Evolutionary conservation across 2,797 vertebrate species (phyloP), one percentile per base, ranked within the genome.

Genomic region (Serranus cabrilla): DNA sequence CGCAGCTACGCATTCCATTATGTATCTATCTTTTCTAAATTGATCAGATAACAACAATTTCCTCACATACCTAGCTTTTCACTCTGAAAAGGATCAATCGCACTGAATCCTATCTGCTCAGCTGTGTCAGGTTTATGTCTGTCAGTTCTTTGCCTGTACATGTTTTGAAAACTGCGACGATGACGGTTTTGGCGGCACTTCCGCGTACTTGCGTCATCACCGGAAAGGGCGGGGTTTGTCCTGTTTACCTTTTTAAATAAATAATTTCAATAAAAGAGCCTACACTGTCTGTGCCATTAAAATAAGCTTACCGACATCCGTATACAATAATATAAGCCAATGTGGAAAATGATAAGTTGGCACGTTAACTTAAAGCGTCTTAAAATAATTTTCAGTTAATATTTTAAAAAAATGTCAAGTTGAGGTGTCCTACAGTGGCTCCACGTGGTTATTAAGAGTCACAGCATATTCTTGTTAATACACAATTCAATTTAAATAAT

Each of bases 141-240:
- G 1, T 37, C 42, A 16, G 14, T 43, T 14, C 8, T 34, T 17
- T 18, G 43, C 3, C 20, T 10, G 1, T 31, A 63, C 58, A 42
- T 83, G 62, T 84, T 78, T 89, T 79, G 63, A 89, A 90, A 81
- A 59, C 14, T 6, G 37, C 40, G 21, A 67, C 54, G 11, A 7
- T 9, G 6, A 12, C 25, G 2, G 7, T 63, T 65, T 78, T 59
- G 76, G 71, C 79, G 72, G 82, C 12, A 86, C 82, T 92, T 92
- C 91, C 90, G 90, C 37, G 18, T 84, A 20, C 1, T 0, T 0
- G 25, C 71, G 76, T 81, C 72, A 78, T 57, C 17, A 2, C 43
- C 18, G 49, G 74, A 76, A 56, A 2, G 1, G 74, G 74, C 52
- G 63, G 68, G n/a, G 0, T 31, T 62, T 55, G 7, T 1, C 0